Evolutionary conservation across 2,797 vertebrate genomes (phyloP).

Genomic region (Cygnus olor): DNA sequence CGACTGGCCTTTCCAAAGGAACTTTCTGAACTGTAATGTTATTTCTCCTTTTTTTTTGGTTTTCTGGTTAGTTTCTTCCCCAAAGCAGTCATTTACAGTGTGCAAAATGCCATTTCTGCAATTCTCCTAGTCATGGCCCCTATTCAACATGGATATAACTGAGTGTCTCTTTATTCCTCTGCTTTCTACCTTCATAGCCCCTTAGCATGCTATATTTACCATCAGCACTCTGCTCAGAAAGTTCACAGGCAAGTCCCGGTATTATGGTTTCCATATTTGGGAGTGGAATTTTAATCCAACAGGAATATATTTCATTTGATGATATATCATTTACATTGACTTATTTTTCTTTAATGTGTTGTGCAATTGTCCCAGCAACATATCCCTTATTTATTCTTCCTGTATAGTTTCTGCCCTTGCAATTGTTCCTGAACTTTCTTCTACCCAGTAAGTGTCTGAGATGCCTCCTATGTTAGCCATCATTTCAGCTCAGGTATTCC

Average conservation of each 20-base stretch:
- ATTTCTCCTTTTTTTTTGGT: neutral
- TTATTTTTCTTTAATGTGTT: neutral
- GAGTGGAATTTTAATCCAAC: neutral
- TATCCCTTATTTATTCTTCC: neutral
- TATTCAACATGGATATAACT: neutral
- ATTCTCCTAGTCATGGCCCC: neutral
- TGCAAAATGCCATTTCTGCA: neutral
- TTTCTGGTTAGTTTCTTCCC: constrained; percentile 32
- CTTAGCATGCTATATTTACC: neutral
- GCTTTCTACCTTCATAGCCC: neutral
- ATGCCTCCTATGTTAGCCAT: neutral
- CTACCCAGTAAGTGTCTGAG: neutral
- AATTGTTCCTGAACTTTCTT: neutral
- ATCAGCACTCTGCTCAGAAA: neutral
- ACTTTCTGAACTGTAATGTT: neutral
- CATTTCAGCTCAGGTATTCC: neutral
- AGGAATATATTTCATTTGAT: neutral
- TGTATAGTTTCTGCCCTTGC: neutral
- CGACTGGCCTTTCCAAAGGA: neutral
- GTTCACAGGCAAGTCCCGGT: neutral
- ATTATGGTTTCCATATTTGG: neutral
- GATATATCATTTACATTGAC: neutral
- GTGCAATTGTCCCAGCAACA: neutral
- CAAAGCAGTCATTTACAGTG: neutral
- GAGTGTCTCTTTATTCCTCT: neutral